Evolutionary conservation across 1,140 invertebrate species (phyloP).

Genomic region (Pentalonia nigronervosa): DNA sequence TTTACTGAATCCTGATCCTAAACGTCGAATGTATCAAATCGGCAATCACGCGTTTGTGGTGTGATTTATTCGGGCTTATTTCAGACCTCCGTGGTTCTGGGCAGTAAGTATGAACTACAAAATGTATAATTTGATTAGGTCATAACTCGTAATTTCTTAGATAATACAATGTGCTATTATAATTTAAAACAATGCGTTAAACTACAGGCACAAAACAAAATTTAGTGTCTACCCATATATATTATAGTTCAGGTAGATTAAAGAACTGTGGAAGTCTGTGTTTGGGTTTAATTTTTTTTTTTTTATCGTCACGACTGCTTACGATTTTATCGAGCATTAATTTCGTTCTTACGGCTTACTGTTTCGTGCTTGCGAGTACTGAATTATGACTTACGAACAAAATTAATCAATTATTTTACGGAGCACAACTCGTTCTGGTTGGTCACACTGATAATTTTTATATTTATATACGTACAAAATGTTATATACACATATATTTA

Average conservation of each 20-base stretch:
- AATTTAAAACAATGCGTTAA: background rate
- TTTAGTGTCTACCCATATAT: background rate
- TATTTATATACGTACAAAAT: background rate
- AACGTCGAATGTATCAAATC: background rate
- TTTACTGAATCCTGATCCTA: background rate
- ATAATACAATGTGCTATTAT: no score
- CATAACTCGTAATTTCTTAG: background rate
- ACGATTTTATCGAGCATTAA: no score
- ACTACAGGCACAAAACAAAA: background rate
- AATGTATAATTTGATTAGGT: background rate
- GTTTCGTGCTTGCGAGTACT: no score
- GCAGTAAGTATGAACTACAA: no score
- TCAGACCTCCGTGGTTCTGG: no score
- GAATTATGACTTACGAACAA: background rate
- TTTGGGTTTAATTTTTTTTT: background rate
- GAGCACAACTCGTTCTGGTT: background rate
- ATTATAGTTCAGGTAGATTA: background rate
- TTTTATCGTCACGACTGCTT: background rate
- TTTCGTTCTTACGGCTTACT: no score
- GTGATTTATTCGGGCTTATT: no score
- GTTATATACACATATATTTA: background rate
- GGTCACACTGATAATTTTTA: constrained; percentile 10
- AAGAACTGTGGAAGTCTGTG: background rate
- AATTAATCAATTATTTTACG: constrained; percentile 5
- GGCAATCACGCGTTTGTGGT: background rate